Evolutionary conservation across 2,888 invertebrate genomes (phyloP), one percentile per base, ranked within the genome.

Genomic region (Parnassius glacialis): DNA sequence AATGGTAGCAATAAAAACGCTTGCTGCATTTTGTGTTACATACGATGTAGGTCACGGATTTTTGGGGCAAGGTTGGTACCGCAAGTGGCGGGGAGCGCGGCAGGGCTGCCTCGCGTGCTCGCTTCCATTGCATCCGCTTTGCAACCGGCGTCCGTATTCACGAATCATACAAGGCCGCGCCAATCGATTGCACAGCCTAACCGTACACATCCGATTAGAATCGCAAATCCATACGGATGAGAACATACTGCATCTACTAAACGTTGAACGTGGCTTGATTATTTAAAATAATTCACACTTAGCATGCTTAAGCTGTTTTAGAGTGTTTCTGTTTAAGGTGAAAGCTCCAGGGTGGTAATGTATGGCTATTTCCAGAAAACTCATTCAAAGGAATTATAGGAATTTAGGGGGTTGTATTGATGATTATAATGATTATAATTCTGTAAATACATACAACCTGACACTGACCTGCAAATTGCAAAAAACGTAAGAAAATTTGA

Each of bases 1-100:
- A 81, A 76, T 75, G 71, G 68, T 70, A 67, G 74, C 71, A 79
- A 79, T 85, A 87, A 88, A 86, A 87, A 84, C 81, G 78, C 69
- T 83, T 76, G 74, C 78, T 87, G 84, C 85, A 86, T 87, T 89
- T 87, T 85, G 83, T 79, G 79, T 81, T 79, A 74, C 62, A 69
- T 76, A 76, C 74, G 85, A 90, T 88, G 88, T 90, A 80, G 90
- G 90, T 90, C 90, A 87, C 75, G 82, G 84, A 84, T 80, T 90
- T 87, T 81, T 85, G 89, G 81, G 84, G 90, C 90, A 91, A 90
- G 90, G 88, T 88, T 82, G 71, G 68, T 65, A 71, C 81, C 84
- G 85, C 85, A 83, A 75, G 73, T 67, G 64, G 74, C 74, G 71
- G 68, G 71, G 79, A 71, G 80, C 80, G 80, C 80, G 84, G 76